Percentiles rank a stretch among this genome's conserved stretches.
These are phyloP conservation scores for Hymenochirus boettgeri DNA, from an alignment of 2,113 vertebrate species.

Conservation along the genomic window DNA sequence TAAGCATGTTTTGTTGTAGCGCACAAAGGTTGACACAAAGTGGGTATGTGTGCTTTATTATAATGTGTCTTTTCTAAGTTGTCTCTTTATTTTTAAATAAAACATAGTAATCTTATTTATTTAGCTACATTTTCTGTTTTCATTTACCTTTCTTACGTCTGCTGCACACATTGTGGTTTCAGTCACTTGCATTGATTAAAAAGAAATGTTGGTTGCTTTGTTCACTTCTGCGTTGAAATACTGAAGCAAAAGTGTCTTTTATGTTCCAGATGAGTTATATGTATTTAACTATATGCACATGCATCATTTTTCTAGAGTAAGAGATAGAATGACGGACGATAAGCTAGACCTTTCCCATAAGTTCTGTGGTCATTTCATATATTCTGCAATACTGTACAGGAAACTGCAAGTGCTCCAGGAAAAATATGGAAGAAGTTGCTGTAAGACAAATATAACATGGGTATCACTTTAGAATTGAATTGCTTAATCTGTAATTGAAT, in stretches of 20 bases:
- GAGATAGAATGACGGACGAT: conserved; percentile 15
- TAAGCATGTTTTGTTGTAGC: no score
- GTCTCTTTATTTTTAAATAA: no score
- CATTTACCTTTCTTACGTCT: neutral
- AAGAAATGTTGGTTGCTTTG: neutral
- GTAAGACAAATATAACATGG: conserved; percentile 9
- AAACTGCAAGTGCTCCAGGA: conserved; percentile 34
- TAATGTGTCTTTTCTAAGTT: no score
- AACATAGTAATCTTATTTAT: no score
- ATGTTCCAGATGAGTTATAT: neutral
- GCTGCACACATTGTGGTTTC: neutral
- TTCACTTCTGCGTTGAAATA: conserved; percentile 3
- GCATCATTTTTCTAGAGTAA: conserved; percentile 3
- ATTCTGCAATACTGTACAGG: conserved; percentile 28
- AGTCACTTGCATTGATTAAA: conserved; percentile 1
- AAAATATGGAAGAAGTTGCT: conserved; percentile 43
- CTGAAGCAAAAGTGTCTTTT: neutral
- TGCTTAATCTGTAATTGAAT: no score
- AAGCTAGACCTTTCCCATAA: conserved; percentile 18
- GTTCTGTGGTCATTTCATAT: conserved; percentile 28
- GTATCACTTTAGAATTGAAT: no score
- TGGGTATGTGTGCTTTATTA: no score
- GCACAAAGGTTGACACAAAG: no score
- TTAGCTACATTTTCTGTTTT: no score
- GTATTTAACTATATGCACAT: conserved; percentile 10